Percentiles rank a stretch among this genome's conserved stretches.
Evolutionary conservation across 2,113 vertebrate species (phyloP).

Genomic region (Scomber scombrus): DNA sequence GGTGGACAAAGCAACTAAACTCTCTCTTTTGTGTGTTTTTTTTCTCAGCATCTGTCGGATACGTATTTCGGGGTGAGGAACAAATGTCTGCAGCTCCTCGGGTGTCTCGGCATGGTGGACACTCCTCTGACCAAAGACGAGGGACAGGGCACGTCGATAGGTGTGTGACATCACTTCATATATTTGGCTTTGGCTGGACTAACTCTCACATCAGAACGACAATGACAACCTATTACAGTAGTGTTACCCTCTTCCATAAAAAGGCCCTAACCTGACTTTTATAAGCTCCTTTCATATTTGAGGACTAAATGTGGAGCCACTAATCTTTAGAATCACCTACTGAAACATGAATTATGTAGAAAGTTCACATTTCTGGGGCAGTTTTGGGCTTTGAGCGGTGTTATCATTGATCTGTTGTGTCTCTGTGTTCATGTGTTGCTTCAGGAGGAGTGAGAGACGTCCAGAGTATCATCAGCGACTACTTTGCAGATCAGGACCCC

Average conservation of each 20-base stretch:
- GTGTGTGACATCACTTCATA: conserved; percentile 18
- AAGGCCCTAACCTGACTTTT: no score
- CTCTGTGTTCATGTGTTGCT: background rate
- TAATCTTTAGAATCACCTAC: no score
- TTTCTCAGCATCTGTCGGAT: conserved; percentile 90
- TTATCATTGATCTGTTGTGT: background rate
- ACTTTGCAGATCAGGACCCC: conserved; percentile 96
- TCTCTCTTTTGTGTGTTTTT: background rate
- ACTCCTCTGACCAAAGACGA: conserved; percentile 89
- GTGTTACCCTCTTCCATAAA: no score
- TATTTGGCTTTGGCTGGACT: background rate
- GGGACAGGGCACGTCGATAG: conserved; percentile 42
- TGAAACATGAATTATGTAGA: no score
- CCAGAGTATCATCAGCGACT: conserved; percentile 95
- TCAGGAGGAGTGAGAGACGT: conserved; percentile 87
- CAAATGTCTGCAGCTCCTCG: conserved; percentile 95
- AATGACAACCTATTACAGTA: background rate
- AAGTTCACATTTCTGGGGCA: background rate
- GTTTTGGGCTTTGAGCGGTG: background rate
- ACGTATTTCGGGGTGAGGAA: conserved; percentile 96
- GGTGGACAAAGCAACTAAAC: background rate
- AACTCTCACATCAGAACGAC: no score
- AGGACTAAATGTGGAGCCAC: no score
- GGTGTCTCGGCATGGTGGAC: conserved; percentile 91
- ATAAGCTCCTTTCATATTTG: no score